A percentile compares a stretch with the other conserved stretches of the same genome.
Evolutionary conservation across 2,113 vertebrate species (phyloP).

Genomic region (Salvelinus fontinalis): DNA sequence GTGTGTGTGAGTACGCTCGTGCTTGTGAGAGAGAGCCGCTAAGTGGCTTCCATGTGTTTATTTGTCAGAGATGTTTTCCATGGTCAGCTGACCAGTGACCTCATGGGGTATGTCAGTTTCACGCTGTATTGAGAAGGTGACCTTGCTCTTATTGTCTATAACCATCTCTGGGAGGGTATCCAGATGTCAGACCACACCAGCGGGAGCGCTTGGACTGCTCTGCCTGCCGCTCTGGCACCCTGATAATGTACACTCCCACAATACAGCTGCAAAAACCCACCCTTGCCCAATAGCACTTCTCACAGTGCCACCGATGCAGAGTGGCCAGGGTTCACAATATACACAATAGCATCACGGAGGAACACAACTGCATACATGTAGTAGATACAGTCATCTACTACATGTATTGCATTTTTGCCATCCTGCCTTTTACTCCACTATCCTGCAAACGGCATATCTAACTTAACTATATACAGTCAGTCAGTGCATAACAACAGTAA

Average conservation of each 20-base stretch:
- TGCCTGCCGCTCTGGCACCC: neutral
- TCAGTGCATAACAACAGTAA: neutral
- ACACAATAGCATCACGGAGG: too few species aligned
- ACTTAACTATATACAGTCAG: neutral
- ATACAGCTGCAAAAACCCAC: neutral
- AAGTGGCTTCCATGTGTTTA: slow-evolving; percentile 13
- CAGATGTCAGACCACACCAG: slow-evolving; percentile 22
- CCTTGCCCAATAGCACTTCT: neutral
- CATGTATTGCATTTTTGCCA: neutral
- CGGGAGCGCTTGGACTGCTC: neutral
- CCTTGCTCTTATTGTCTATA: slow-evolving; percentile 35
- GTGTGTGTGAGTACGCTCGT: neutral
- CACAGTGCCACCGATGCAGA: neutral
- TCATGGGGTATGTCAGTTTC: slow-evolving; percentile 44
- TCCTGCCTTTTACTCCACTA: neutral
- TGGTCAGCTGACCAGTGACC: slow-evolving; percentile 35
- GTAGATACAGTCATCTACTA: neutral
- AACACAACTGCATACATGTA: neutral
- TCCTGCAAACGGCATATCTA: neutral
- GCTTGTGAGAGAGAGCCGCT: neutral
- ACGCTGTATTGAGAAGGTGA: slow-evolving; percentile 45
- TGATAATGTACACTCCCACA: neutral
- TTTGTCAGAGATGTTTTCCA: slow-evolving; percentile 48
- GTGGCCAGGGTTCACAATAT: too few species aligned
- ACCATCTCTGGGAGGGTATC: slow-evolving; percentile 40